Evolutionary conservation across 2,113 vertebrate genomes (phyloP).

Genomic region (Amblyornis subalaris): DNA sequence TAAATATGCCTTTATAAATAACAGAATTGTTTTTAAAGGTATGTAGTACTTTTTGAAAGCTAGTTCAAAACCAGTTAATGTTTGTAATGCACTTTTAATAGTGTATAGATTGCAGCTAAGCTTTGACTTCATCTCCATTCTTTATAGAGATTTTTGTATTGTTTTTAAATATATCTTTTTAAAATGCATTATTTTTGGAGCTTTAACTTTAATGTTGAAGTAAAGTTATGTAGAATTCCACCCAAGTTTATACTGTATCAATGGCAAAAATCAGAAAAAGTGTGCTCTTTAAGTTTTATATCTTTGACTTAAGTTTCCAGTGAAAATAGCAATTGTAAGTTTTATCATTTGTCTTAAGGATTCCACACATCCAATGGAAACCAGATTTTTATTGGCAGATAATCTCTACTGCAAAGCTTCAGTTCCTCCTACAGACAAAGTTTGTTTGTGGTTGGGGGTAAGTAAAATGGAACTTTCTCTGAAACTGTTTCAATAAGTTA

Average conservation of each 20-base stretch:
- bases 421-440: slow-evolving; percentile 94
- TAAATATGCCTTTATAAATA: slow-evolving; percentile 58
- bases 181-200: background rate
- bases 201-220: background rate
- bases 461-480: slow-evolving; percentile 64
- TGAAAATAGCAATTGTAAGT: slow-evolving; percentile 11
- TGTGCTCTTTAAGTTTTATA: slow-evolving; percentile 33
- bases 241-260: background rate
- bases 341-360: slow-evolving; percentile 76
- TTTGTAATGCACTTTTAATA: background rate
- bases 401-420: slow-evolving; percentile 96
- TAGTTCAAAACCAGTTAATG: background rate
- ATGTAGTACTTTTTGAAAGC: slow-evolving; percentile 47
- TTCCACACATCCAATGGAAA: slow-evolving; percentile 88
- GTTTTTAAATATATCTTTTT: background rate
- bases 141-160: background rate
- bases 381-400: slow-evolving; percentile 94
- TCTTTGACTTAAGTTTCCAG: background rate
- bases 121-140: background rate
- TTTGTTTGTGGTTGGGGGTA: slow-evolving; percentile 97
- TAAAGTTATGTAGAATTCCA: background rate
- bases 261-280: background rate
- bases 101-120: background rate
- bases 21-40: slow-evolving; percentile 59
- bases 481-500: background rate